Base-by-base conservation (phyloP, 2,888 invertebrate species). In the Cataglyphis livida region DNA sequence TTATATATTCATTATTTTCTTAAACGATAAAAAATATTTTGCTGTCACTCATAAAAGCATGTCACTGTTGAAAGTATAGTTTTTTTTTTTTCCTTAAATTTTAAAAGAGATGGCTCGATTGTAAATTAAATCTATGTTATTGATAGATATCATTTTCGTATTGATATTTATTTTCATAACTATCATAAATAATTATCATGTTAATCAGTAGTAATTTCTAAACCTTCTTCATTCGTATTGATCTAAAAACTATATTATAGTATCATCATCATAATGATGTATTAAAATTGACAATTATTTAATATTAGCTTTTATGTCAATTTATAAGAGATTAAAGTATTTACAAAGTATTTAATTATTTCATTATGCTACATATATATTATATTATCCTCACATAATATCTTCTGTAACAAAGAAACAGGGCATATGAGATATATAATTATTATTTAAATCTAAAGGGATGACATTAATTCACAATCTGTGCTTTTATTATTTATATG, bases 171-270 rank as follows among this genome's bases (percentile, higher is more conserved):
- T 48, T 73, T 59, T 41, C 38, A 35, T 25, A 32, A 65, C 21
- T 35, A 38, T 65, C 35, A 51, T 75, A 51, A 75, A 65, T 75
- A 75, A 75, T 44, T 75, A 51, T 35, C 25, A 35, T 25, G 51
- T 51, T 21, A 75, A 51, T 75, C 25, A 75, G 65, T 75, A 74
- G 21, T 48, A 21, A 48, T 25, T 2, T 48, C 44, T 38, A 35
- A 65, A 35, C 48, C 48, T 65, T 38, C 51, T 75, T 75, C 21
- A 21, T 1, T 32, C 28, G 65, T 21, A 38, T 75, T 75, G 65
- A 75, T 75, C 66, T 10, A 35, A 35, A 48, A 75, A 75, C 51
- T 75, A 5, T 75, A 35, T 51, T 25, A 66, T 21, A 44, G 48
- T 41, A 68, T 38, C 7, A 54, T 38, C 28, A 68, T 38, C 7